Conservation (phyloP, 1,140 invertebrate species). For the Musca domestica region DNA sequence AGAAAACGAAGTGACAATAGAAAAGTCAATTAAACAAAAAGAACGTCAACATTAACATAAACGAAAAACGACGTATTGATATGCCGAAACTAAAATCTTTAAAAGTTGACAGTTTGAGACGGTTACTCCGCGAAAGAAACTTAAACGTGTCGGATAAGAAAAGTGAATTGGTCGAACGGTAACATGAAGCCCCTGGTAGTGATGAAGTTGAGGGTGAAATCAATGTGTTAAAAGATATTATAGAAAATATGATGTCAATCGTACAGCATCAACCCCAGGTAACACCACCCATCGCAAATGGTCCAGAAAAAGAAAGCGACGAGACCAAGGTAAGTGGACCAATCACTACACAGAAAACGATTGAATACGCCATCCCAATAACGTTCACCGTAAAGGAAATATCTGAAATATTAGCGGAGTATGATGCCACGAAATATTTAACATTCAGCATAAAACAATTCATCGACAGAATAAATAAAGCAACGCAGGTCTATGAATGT, state of each 20-base stretch:
- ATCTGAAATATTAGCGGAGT: neutral
- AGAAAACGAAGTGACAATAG: no score
- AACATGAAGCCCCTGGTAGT: neutral
- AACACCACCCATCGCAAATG: neutral
- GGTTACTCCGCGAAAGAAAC: neutral
- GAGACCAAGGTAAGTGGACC: neutral
- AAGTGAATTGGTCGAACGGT: neutral
- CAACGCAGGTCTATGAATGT: constrained; percentile 2
- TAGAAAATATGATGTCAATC: neutral
- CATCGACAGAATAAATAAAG: neutral
- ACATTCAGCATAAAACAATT: neutral
- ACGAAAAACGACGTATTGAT: neutral
- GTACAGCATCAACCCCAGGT: neutral
- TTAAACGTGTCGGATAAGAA: neutral
- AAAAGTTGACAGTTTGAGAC: neutral
- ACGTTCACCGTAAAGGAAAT: neutral
- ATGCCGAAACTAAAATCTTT: neutral
- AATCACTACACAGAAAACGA: neutral
- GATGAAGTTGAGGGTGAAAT: neutral
- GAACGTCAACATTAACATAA: no score
- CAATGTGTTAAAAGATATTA: neutral
- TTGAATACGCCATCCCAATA: neutral
- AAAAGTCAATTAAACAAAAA: no score
- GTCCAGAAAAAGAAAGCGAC: neutral
- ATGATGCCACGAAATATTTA: neutral